Conservation (phyloP, 2,888 invertebrate genomes). For the Trichogramma evanescens region DNA sequence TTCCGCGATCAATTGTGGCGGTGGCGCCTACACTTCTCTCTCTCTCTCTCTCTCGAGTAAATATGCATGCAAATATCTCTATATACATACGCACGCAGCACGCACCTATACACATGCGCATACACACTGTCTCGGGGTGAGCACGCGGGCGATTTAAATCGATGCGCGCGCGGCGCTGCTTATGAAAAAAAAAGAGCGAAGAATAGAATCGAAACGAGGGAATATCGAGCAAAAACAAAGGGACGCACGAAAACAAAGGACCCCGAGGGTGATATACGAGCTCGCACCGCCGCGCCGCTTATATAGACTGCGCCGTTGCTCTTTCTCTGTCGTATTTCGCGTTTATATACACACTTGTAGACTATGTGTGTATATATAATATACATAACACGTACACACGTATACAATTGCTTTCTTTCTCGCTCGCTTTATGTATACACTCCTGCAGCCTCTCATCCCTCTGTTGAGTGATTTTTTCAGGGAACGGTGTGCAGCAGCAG, state of each 20-base stretch:
- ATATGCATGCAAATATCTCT: too few relatives aligned
- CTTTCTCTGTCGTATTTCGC: slow-evolving; percentile 9
- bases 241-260: slow-evolving; percentile 33
- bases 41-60: too few relatives aligned
- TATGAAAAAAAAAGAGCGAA: slow-evolving; percentile 17
- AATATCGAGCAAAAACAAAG: slow-evolving; percentile 33
- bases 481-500: background rate
- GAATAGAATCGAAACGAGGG: slow-evolving; percentile 19
- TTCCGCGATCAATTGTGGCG: background rate
- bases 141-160: background rate
- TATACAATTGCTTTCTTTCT: slow-evolving; percentile 4
- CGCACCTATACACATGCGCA: slow-evolving; percentile 3
- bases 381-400: too few relatives aligned
- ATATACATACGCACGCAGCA: too few relatives aligned
- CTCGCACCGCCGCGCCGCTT: slow-evolving; percentile 21
- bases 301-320: slow-evolving; percentile 2
- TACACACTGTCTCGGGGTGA: background rate
- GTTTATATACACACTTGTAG: too few relatives aligned
- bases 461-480: background rate
- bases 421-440: slow-evolving; percentile 1
- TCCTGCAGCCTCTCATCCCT: slow-evolving; percentile 11
- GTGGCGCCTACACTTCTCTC: background rate
- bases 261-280: slow-evolving; percentile 32
- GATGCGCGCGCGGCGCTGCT: background rate
- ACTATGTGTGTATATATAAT: too few relatives aligned